Conservation (phyloP, 2,888 invertebrate species). For the Rhabditophanes sp. region DNA sequence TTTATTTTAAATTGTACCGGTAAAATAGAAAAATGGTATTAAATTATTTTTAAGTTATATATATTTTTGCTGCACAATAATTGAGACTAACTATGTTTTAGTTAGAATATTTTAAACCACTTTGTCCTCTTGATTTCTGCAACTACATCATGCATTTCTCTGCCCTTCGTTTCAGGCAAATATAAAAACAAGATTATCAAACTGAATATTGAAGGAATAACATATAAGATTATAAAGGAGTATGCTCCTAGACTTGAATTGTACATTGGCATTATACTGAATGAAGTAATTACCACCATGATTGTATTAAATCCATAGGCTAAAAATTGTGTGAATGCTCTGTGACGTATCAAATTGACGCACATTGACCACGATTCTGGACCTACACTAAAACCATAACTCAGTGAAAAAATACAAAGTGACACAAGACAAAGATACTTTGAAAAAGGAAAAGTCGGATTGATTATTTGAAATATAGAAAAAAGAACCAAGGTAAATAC, state of each 20-base stretch:
- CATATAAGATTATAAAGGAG: constrained; percentile 24
- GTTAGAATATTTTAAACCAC: not conserved
- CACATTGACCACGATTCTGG: constrained; percentile 31
- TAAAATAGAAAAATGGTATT: too few species aligned
- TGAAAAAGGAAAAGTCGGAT: constrained; percentile 10
- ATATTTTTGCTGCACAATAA: too few species aligned
- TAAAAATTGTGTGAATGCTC: constrained; percentile 22
- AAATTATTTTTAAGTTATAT: too few species aligned
- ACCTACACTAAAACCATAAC: constrained; percentile 29
- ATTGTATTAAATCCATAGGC: constrained; percentile 24
- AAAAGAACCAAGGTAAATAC: constrained; percentile 18
- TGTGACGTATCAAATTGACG: constrained; percentile 25
- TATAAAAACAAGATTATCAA: constrained; percentile 15
- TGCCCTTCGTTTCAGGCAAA: constrained; percentile 25
- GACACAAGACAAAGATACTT: constrained; percentile 21
- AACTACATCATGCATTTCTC: constrained; percentile 30
- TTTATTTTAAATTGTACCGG: too few species aligned
- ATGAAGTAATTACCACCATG: constrained; percentile 20
- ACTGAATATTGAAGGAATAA: constrained; percentile 17
- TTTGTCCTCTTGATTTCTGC: constrained; percentile 17
- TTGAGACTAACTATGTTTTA: too few species aligned
- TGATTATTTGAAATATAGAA: constrained; percentile 16
- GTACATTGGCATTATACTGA: constrained; percentile 22
- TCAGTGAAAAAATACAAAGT: constrained; percentile 19
- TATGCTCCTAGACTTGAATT: constrained; percentile 11